These are phyloP conservation scores for Lepisosteus osseus DNA, from an alignment of 2,113 vertebrate species.

Conservation along the genomic window DNA sequence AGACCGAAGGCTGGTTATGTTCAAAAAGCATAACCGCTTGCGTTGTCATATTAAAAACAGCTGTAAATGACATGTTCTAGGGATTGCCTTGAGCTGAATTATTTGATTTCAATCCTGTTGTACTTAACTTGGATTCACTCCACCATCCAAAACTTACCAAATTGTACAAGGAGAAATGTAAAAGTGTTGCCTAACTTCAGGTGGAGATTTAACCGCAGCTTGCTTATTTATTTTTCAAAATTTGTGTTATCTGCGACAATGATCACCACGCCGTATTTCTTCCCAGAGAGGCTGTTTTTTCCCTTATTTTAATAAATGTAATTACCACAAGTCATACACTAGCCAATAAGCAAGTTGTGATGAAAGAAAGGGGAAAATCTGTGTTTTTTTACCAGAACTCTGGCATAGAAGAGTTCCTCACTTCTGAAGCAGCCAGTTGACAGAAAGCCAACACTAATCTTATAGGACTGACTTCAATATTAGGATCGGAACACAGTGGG, in stretches of 20 bases:
- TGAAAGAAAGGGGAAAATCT: constrained; percentile 35
- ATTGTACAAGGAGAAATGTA: neutral
- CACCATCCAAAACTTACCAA: no score
- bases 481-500: constrained; percentile 46
- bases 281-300: constrained; percentile 18
- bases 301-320: constrained; percentile 37
- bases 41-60: constrained; percentile 9
- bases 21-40: constrained; percentile 18
- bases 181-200: neutral
- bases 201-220: neutral
- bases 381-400: constrained; percentile 33
- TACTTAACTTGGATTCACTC: no score
- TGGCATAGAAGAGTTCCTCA: constrained; percentile 35
- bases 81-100: no score
- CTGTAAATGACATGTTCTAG: neutral
- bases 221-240: neutral
- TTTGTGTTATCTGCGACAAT: neutral
- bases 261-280: constrained; percentile 22
- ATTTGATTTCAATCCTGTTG: no score
- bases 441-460: constrained; percentile 49
- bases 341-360: constrained; percentile 29
- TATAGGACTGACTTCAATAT: constrained; percentile 54
- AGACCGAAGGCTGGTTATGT: constrained; percentile 11
- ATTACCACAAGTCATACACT: constrained; percentile 33
- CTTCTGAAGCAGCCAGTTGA: constrained; percentile 39